phyloP scores from a whole-genome alignment of 1,140 invertebrate species.

The Nasonia giraulti region DNA sequence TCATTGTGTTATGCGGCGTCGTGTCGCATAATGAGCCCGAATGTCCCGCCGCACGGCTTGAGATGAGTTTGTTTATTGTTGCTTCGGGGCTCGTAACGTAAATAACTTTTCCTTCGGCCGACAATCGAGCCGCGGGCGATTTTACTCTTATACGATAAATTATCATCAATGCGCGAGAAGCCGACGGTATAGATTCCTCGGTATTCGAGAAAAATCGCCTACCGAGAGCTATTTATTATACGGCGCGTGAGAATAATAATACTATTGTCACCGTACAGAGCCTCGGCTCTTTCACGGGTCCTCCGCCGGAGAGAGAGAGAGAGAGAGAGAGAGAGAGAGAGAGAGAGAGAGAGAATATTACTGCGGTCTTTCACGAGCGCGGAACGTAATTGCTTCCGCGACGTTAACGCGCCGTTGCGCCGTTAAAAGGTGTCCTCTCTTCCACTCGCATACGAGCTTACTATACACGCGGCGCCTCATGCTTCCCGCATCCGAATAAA shows the following conservation, averaged over 20 bases:
- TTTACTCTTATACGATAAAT: background rate
- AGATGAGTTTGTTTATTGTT: conserved; percentile 1
- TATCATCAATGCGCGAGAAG: background rate
- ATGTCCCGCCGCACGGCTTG: background rate
- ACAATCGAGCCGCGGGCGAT: background rate
- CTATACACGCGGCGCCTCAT: background rate
- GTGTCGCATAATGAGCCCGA: background rate
- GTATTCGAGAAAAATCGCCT: too few species aligned
- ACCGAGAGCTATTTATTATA: too few species aligned
- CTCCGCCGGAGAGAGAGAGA: background rate
- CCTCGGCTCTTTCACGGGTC: background rate
- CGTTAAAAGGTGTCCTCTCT: conserved; percentile 52
- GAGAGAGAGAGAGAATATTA: background rate
- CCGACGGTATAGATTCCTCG: too few species aligned
- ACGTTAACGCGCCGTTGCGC: conserved; percentile 46
- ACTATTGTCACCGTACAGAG: too few species aligned
- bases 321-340: too few species aligned
- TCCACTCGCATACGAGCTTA: background rate
- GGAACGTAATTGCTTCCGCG: conserved; percentile 40
- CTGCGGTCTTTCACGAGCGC: conserved; percentile 19
- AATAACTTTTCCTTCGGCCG: background rate
- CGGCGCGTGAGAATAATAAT: too few species aligned
- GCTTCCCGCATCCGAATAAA: too few species aligned
- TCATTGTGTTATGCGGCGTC: background rate
- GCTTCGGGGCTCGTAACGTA: background rate